Conservation (phyloP, 2,113 vertebrate species). For the Malurus elegans region DNA sequence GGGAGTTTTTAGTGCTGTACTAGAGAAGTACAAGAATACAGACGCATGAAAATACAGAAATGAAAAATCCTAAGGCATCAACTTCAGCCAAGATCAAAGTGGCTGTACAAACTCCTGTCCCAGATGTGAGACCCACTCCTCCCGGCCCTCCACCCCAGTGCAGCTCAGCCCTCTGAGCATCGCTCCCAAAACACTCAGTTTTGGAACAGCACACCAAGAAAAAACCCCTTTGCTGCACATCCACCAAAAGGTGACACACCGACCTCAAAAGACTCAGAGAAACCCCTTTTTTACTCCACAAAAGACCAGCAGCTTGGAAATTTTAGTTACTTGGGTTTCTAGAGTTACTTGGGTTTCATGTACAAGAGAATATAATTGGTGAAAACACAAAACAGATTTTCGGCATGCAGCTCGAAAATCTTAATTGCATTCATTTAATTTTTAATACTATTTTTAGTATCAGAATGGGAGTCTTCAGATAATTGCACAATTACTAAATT, state of each 20-base stretch:
- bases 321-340: not conserved
- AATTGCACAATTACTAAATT: constrained; percentile 94
- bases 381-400: constrained; percentile 70
- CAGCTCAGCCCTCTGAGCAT: accelerated
- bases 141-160: accelerated
- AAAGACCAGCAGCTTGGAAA: not conserved
- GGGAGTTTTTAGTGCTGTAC: too few species aligned
- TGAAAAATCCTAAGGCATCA: too few species aligned
- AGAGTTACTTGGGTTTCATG: not conserved
- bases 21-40: too few species aligned
- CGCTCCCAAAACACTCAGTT: not conserved
- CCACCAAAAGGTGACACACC: not conserved
- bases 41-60: too few species aligned
- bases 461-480: constrained; percentile 75
- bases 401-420: constrained; percentile 18
- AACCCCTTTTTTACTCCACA: not conserved
- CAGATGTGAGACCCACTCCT: accelerated
- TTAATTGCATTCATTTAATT: constrained; percentile 61
- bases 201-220: not conserved
- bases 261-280: not conserved
- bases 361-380: constrained; percentile 3
- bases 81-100: not conserved
- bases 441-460: constrained; percentile 89
- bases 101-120: accelerated
- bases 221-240: not conserved